Conservation (phyloP, 2,113 vertebrate species). For the Aegithalos caudatus region DNA sequence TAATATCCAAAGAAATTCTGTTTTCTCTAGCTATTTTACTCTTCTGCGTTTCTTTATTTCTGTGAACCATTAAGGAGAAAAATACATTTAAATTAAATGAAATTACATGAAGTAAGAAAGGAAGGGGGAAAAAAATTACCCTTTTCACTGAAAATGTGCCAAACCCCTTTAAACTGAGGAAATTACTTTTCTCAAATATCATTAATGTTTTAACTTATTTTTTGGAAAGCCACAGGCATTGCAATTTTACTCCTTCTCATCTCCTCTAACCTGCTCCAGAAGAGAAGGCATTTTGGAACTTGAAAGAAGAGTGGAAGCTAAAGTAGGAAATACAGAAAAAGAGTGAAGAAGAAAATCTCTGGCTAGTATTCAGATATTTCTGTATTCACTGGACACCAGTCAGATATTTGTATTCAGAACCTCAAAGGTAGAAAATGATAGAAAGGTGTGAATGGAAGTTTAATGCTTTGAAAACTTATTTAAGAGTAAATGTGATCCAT, state of each 20-base stretch:
- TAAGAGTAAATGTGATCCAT: background rate
- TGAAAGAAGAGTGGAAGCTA: background rate
- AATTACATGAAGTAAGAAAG: background rate
- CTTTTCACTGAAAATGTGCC: slow-evolving; percentile 3
- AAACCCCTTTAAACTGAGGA: background rate
- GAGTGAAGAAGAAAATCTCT: background rate
- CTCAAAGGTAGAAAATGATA: background rate
- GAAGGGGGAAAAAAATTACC: background rate
- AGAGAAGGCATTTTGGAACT: background rate
- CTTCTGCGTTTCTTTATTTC: background rate
- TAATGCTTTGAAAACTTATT: slow-evolving; percentile 24
- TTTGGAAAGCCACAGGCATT: background rate
- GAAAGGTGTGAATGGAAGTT: slow-evolving; percentile 19
- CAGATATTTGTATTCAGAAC: background rate
- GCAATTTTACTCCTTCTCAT: background rate
- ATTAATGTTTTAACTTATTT: slow-evolving; percentile 1
- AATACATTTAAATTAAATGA: slow-evolving; percentile 8
- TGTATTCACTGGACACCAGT: background rate
- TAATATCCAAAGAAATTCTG: background rate
- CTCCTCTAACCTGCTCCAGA: background rate
- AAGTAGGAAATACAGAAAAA: background rate
- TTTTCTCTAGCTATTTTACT: background rate
- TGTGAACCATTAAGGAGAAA: background rate
- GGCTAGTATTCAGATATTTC: background rate
- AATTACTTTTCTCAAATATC: slow-evolving; percentile 25